A percentile compares a stretch with the other conserved stretches of the same genome.
These are phyloP conservation scores for Euzophera pinguis DNA, from an alignment of 2,888 invertebrate species.

Conservation along the genomic window DNA sequence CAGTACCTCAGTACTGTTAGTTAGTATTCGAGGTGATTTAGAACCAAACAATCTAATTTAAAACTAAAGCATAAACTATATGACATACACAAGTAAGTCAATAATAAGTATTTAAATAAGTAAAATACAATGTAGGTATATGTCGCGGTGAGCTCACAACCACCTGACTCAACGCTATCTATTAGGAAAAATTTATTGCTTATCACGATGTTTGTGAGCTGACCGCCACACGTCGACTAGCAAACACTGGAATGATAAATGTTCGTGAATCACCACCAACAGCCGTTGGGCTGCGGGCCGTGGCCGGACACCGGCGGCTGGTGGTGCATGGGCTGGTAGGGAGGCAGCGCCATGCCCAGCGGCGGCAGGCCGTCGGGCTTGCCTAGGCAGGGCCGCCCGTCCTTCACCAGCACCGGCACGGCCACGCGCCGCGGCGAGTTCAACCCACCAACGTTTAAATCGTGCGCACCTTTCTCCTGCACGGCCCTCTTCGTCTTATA, in stretches of 20 bases:
- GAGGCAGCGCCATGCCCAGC: conserved; percentile 70
- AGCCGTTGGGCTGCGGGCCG: conserved; percentile 60
- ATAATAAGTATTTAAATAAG: neutral
- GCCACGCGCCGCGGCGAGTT: conserved; percentile 95
- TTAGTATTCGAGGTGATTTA: conserved; percentile 62
- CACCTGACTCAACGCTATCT: conserved; percentile 4
- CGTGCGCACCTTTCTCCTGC: conserved; percentile 92
- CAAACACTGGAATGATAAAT: conserved; percentile 40
- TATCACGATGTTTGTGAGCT: conserved; percentile 25
- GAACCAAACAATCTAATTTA: conserved; percentile 29
- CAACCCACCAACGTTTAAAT: conserved; percentile 82
- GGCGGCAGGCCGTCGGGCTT: conserved; percentile 76
- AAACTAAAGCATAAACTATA: conserved; percentile 20
- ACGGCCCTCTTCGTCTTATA: conserved; percentile 99
- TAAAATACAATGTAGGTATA: conserved; percentile 8
- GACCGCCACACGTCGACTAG: conserved; percentile 53
- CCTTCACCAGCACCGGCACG: conserved; percentile 95
- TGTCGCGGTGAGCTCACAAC: conserved; percentile 21
- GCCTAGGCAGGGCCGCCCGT: conserved; percentile 93
- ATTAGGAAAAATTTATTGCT: conserved; percentile 12
- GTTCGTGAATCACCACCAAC: conserved; percentile 75
- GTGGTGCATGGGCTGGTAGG: conserved; percentile 70
- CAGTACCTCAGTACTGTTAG: conserved; percentile 32
- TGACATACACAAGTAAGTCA: conserved; percentile 23
- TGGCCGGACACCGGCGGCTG: conserved; percentile 60